Conservation (phyloP, 2,797 vertebrate genomes). For the Babyrousa celebensis region DNA sequence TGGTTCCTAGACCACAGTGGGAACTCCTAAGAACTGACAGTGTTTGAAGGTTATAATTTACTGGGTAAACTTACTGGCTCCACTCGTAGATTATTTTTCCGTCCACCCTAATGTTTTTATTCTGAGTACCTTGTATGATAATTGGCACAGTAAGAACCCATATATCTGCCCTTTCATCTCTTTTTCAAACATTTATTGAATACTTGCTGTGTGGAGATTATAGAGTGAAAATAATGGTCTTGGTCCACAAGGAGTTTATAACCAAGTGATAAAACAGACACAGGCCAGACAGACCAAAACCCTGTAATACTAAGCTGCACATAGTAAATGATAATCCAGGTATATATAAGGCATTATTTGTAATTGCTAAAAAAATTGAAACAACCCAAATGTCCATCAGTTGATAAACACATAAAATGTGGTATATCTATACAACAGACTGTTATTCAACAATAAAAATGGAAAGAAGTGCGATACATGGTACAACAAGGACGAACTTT, state of each 20-base stretch:
- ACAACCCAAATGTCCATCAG: neutral
- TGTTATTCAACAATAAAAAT: slow-evolving; percentile 43
- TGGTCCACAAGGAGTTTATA: slow-evolving; percentile 42
- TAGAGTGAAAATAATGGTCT: slow-evolving; percentile 56
- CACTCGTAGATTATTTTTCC: neutral
- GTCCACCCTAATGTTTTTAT: slow-evolving; percentile 62
- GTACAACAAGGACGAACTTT: neutral
- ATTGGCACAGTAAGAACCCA: slow-evolving; percentile 8
- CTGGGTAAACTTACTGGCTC: neutral
- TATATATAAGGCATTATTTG: neutral
- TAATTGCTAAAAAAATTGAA: slow-evolving; percentile 51
- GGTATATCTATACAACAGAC: neutral
- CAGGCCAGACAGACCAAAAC: slow-evolving; percentile 15
- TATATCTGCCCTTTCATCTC: slow-evolving; percentile 26
- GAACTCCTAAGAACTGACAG: neutral
- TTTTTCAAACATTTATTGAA: slow-evolving; percentile 48
- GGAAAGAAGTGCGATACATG: neutral
- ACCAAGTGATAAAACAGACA: slow-evolving; percentile 58
- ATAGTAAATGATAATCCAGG: slow-evolving; percentile 66
- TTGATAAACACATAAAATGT: slow-evolving; percentile 43
- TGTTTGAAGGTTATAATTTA: slow-evolving; percentile 65
- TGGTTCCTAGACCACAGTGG: too few relatives aligned
- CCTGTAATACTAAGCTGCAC: slow-evolving; percentile 18
- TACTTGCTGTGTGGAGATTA: slow-evolving; percentile 58
- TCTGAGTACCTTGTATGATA: slow-evolving; percentile 44